Percentiles rank a stretch among this genome's conserved stretches.
phyloP scores from a whole-genome alignment of 2,113 vertebrate genomes.

The Petaurus breviceps region DNA sequence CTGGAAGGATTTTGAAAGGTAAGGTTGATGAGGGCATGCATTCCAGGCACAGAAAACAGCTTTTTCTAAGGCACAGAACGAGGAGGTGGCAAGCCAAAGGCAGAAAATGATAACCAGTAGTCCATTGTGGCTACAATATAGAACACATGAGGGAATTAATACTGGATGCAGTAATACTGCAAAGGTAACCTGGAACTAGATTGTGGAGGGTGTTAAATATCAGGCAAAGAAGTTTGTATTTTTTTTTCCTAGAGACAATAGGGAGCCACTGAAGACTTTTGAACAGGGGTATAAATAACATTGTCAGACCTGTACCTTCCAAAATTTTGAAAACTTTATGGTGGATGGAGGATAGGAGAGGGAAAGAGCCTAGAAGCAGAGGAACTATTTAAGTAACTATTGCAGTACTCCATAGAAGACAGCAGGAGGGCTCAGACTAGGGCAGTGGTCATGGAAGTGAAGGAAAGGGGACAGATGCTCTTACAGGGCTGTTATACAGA shows the following conservation, averaged over 20 bases:
- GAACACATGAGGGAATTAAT: not conserved
- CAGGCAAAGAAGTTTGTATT: not conserved
- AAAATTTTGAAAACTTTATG: not conserved
- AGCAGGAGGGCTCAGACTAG: too few species aligned
- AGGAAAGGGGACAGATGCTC: not conserved
- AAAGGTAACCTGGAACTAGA: not conserved
- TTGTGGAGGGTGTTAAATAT: not conserved
- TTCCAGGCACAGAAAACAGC: not conserved
- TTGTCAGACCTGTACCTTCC: not conserved
- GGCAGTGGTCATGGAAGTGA: not conserved
- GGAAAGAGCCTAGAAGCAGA: not conserved
- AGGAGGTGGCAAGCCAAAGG: not conserved
- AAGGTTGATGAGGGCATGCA: too few species aligned
- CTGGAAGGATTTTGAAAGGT: too few species aligned
- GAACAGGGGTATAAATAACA: not conserved
- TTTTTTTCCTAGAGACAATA: not conserved
- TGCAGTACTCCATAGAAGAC: not conserved
- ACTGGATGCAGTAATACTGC: not conserved
- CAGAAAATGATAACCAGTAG: not conserved
- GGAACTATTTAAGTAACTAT: not conserved
- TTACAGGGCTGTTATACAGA: too few species aligned
- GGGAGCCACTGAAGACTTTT: not conserved
- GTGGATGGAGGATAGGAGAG: not conserved
- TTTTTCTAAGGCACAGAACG: not conserved
- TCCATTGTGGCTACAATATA: not conserved